These are phyloP conservation scores for Helarctos malayanus DNA, from an alignment of 2,797 vertebrate species.

Conservation along the genomic window DNA sequence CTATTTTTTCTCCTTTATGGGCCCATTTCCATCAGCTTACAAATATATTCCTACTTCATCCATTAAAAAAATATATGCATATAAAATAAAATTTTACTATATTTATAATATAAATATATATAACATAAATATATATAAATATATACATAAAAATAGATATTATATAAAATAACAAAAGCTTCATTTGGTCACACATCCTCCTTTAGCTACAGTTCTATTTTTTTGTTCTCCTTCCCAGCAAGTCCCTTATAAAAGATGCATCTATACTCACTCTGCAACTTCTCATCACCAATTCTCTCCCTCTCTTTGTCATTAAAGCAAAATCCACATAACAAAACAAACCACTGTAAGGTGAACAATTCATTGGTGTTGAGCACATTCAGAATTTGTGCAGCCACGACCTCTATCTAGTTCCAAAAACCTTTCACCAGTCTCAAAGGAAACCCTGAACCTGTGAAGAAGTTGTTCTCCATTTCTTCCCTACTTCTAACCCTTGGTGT, in stretches of 20 bases:
- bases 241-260: background rate
- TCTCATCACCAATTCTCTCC: background rate
- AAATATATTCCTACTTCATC: background rate
- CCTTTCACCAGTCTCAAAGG: background rate
- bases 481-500: background rate
- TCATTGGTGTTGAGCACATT: background rate
- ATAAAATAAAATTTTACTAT: background rate
- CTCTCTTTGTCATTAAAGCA: background rate
- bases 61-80: background rate
- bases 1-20: background rate
- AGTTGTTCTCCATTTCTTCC: background rate
- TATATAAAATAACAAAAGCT: background rate
- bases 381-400: background rate
- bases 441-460: background rate
- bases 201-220: background rate
- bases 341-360: background rate
- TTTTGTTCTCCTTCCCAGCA: background rate
- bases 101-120: no score
- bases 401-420: background rate
- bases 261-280: background rate
- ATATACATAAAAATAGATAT: background rate
- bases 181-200: background rate
- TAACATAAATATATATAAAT: background rate
- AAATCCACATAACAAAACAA: background rate
- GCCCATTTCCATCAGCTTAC: background rate